Conservation (phyloP, 2,113 vertebrate genomes). For the Oxyura jamaicensis region DNA sequence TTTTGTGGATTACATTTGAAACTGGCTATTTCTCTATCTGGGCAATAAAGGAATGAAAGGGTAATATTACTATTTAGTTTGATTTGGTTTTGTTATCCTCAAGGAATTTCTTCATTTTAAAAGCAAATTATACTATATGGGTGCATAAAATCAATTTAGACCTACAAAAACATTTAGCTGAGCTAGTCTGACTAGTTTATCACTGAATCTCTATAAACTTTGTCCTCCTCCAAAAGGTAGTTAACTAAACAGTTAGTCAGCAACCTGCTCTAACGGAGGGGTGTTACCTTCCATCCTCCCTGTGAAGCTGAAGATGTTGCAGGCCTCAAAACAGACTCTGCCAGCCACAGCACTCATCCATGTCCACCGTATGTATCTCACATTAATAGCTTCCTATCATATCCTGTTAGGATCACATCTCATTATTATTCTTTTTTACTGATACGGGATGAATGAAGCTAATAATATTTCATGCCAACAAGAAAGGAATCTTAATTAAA, state of each 20-base stretch:
- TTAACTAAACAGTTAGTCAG: background rate
- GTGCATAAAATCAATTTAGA: background rate
- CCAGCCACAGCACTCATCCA: background rate
- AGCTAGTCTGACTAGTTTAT: background rate
- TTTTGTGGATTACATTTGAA: background rate
- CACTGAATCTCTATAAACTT: background rate
- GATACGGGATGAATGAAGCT: background rate
- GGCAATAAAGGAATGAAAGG: background rate
- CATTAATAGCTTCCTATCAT: slow-evolving; percentile 17
- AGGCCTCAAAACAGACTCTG: background rate
- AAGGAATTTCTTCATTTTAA: background rate
- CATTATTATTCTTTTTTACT: slow-evolving; percentile 5
- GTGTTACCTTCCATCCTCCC: background rate
- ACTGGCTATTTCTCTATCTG: background rate
- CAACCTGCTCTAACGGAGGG: background rate
- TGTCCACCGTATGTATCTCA: background rate
- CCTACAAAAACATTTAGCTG: background rate
- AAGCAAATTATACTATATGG: background rate
- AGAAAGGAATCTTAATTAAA: slow-evolving; percentile 56
- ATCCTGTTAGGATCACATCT: slow-evolving; percentile 26
- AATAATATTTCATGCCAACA: slow-evolving; percentile 22
- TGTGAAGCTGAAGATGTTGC: background rate
- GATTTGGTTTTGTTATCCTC: background rate
- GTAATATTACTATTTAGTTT: background rate
- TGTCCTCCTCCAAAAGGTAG: background rate